Evolutionary conservation across 2,797 vertebrate genomes (phyloP).

Genomic region (Leuciscus waleckii): DNA sequence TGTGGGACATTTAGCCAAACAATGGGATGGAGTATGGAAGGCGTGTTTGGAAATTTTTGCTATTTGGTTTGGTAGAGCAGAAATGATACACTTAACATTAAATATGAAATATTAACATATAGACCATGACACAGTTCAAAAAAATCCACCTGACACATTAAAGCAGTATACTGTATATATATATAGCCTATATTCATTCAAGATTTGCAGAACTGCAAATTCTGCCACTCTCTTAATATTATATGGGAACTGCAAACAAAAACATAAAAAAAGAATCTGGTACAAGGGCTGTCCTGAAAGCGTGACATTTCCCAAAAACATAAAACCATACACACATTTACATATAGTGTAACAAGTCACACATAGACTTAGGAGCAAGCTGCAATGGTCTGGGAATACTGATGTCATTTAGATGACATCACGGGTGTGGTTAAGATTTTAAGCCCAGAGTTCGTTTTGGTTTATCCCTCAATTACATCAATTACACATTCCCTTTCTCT

Average conservation of each 20-base stretch:
- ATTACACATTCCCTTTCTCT: constrained; percentile 40
- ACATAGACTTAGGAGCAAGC: constrained; percentile 36
- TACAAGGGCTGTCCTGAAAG: constrained; percentile 37
- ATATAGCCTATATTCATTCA: too few relatives aligned
- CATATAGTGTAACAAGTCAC: constrained; percentile 32
- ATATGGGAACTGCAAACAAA: constrained; percentile 49
- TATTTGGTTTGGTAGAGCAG: not conserved
- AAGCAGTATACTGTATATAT: not conserved
- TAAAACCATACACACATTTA: constrained; percentile 30
- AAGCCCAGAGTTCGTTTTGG: constrained; percentile 45
- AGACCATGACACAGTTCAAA: not conserved
- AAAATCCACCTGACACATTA: not conserved
- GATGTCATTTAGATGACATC: constrained; percentile 42
- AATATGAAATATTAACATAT: constrained; percentile 1
- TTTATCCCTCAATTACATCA: constrained; percentile 50
- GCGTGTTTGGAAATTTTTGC: not conserved
- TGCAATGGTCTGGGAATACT: constrained; percentile 32
- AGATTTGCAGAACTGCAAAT: not conserved
- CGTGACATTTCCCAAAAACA: constrained; percentile 25
- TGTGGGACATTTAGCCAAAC: not conserved
- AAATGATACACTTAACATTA: not conserved
- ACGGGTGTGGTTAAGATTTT: constrained; percentile 39
- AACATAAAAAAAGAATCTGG: constrained; percentile 39
- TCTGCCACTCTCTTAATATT: constrained; percentile 18
- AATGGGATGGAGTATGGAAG: not conserved